These are phyloP conservation scores for Genyomyrus donnyi DNA, from an alignment of 2,113 vertebrate species.

Conservation along the genomic window DNA sequence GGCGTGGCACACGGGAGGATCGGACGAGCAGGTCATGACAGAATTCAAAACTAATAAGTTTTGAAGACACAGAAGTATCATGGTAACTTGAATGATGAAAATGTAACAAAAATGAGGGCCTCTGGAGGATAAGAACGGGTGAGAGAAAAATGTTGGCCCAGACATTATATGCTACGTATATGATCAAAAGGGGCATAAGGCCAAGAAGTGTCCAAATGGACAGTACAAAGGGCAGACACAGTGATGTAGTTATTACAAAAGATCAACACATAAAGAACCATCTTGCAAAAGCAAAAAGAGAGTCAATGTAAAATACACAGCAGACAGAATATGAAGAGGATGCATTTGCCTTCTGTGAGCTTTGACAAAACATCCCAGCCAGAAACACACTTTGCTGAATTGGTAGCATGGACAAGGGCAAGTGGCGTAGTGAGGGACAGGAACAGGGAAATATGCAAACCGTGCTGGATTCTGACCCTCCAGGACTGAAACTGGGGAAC, in stretches of 20 bases:
- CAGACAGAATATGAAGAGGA: not conserved
- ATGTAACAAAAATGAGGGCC: not conserved
- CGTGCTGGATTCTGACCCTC: not conserved
- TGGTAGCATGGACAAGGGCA: not conserved
- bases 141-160: not conserved
- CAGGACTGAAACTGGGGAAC: not conserved
- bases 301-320: not conserved
- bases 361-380: not conserved
- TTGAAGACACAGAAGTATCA: not conserved
- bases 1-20: too few relatives aligned
- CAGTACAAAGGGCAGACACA: not conserved
- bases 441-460: not conserved
- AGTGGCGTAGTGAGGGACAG: not conserved
- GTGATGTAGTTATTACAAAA: conserved; percentile 6
- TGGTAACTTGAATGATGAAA: not conserved
- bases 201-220: not conserved
- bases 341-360: not conserved
- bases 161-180: conserved; percentile 9
- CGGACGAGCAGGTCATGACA: too few relatives aligned
- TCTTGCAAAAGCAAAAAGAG: conserved; percentile 11
- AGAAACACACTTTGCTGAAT: not conserved
- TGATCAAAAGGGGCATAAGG: conserved; percentile 4
- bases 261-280: not conserved
- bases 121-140: not conserved
- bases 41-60: not conserved